Percentiles rank a stretch among this genome's conserved stretches.
Evolutionary conservation across 2,797 vertebrate genomes (phyloP).

Genomic region (Enoplosus armatus): DNA sequence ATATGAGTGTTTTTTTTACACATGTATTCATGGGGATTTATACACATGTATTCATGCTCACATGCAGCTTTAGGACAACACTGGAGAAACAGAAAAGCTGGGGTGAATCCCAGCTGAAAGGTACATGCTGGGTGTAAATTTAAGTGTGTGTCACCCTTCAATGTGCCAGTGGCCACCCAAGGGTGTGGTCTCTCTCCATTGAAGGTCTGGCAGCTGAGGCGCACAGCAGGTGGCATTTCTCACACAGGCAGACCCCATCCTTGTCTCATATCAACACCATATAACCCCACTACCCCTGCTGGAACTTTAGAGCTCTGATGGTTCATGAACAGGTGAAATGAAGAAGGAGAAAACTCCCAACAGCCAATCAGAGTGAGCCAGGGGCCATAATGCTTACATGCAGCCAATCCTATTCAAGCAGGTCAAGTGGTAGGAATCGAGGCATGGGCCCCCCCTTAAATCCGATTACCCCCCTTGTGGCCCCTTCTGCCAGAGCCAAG

Average conservation of each 20-base stretch:
- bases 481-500: neutral
- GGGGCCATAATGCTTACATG: constrained; percentile 2
- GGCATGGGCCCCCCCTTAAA: neutral
- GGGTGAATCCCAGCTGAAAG: constrained; percentile 35
- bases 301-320: constrained; percentile 67
- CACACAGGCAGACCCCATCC: constrained; percentile 58
- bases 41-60: constrained; percentile 33
- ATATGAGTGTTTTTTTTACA: constrained; percentile 14
- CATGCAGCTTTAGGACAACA: constrained; percentile 18
- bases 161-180: constrained; percentile 42
- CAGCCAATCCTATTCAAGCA: constrained; percentile 37
- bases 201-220: constrained; percentile 74
- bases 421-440: constrained; percentile 17
- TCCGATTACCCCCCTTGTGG: neutral
- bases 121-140: constrained; percentile 51
- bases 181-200: constrained; percentile 68
- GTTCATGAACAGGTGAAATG: constrained; percentile 76
- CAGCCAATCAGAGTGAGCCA: constrained; percentile 41
- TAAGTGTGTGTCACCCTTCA: constrained; percentile 47
- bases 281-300: constrained; percentile 44
- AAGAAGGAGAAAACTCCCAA: constrained; percentile 44
- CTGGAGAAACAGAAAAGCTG: constrained; percentile 34
- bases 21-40: constrained; percentile 16
- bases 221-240: constrained; percentile 79
- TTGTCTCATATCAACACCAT: constrained; percentile 73